Conservation (phyloP, 2,888 invertebrate species). For the Scrobipalpa costella region DNA sequence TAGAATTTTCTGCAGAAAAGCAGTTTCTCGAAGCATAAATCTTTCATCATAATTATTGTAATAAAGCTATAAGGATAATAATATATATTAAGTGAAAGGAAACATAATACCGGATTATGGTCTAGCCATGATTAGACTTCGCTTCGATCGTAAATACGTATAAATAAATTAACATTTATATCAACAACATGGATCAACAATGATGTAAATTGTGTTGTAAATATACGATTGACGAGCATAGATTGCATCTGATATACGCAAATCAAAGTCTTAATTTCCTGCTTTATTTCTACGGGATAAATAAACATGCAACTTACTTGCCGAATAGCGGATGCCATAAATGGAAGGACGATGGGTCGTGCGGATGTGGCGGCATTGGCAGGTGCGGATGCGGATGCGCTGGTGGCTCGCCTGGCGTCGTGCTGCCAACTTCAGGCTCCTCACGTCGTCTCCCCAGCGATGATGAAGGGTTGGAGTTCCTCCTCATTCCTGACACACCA, state of each 20-base stretch:
- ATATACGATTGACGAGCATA: not conserved
- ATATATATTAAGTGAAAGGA: not conserved
- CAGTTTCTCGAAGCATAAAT: not conserved
- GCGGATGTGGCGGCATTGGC: constrained; percentile 59
- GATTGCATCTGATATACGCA: not conserved
- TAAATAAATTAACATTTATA: not conserved
- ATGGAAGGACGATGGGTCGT: constrained; percentile 83
- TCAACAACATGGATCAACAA: not conserved
- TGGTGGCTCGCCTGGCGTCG: constrained; percentile 79
- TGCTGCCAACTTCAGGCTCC: constrained; percentile 84
- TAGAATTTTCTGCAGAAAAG: not conserved
- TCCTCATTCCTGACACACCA: constrained; percentile 46
- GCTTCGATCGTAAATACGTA: not conserved
- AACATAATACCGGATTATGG: not conserved
- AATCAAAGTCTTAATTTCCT: constrained; percentile 11
- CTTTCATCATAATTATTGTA: not conserved
- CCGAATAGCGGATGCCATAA: constrained; percentile 93
- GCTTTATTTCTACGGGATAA: not conserved
- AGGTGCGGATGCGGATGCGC: too few species aligned
- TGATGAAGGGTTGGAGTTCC: constrained; percentile 42
- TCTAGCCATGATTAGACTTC: not conserved
- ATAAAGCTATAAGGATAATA: not conserved
- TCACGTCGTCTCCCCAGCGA: constrained; percentile 73
- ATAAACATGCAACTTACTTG: constrained; percentile 83
- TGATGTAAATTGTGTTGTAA: too few species aligned